Conservation (phyloP, 2,797 vertebrate genomes). For the Sebastes hubbsi region DNA sequence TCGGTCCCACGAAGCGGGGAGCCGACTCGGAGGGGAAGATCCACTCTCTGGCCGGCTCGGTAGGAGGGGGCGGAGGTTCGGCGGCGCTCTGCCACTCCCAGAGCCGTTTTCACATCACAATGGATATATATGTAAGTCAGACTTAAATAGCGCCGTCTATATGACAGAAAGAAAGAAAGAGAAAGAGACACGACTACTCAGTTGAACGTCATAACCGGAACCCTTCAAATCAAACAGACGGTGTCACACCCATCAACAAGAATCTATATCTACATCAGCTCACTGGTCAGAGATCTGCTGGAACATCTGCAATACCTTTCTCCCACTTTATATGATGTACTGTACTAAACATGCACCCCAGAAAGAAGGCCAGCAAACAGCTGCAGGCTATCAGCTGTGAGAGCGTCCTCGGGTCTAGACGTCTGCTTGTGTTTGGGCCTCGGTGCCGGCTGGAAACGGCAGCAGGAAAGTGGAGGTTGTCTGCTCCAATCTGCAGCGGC, state of each 20-base stretch:
- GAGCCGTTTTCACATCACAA: too few relatives aligned
- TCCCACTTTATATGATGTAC: not conserved
- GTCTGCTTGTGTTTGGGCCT: slow-evolving; percentile 69
- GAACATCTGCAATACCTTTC: not conserved
- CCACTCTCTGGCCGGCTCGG: too few relatives aligned
- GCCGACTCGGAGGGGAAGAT: too few relatives aligned
- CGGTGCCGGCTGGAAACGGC: slow-evolving; percentile 77
- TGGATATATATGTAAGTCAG: too few relatives aligned
- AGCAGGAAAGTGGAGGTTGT: slow-evolving; percentile 75
- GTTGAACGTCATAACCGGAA: too few relatives aligned
- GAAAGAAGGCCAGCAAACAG: not conserved
- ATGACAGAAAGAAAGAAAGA: too few relatives aligned
- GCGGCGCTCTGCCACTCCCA: too few relatives aligned
- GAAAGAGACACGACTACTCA: too few relatives aligned
- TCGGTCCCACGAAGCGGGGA: too few relatives aligned
- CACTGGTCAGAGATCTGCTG: not conserved
- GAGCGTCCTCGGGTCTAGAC: slow-evolving; percentile 10
- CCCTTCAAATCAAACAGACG: not conserved
- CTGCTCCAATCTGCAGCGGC: slow-evolving; percentile 44
- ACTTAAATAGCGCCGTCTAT: too few relatives aligned
- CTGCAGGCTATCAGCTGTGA: slow-evolving; percentile 14
- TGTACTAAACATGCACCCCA: not conserved
- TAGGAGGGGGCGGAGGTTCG: too few relatives aligned
- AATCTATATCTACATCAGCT: not conserved
- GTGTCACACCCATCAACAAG: not conserved